phyloP scores from a whole-genome alignment of 92 coral and sea anemone species.

The Umimayanthus chanpuru region DNA sequence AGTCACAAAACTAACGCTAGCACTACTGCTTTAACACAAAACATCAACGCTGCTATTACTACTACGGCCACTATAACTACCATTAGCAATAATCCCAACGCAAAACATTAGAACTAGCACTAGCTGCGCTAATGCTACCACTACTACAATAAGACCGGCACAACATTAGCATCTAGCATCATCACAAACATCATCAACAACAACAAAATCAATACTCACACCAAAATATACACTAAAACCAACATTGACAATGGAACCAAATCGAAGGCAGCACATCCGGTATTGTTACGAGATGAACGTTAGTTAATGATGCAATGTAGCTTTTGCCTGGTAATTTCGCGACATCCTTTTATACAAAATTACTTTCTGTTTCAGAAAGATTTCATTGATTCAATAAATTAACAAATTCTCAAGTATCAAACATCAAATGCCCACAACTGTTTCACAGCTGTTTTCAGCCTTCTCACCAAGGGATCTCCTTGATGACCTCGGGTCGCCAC shows the following conservation, averaged over 20 bases:
- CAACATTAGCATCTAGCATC: neutral
- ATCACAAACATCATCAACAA: too few species aligned
- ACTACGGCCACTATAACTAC: too few species aligned
- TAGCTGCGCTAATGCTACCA: neutral
- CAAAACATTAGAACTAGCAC: neutral
- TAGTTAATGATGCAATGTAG: too few species aligned
- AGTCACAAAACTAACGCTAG: neutral
- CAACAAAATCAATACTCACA: neutral
- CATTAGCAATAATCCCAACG: neutral
- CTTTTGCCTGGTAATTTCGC: too few species aligned
- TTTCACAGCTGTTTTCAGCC: too few species aligned
- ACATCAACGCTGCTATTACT: neutral
- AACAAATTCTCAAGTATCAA: neutral
- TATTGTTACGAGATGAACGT: too few species aligned
- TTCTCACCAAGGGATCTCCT: constrained; percentile 4
- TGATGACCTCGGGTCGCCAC: neutral
- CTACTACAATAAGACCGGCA: neutral
- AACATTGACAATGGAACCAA: neutral
- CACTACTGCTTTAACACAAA: neutral
- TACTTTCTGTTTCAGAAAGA: too few species aligned
- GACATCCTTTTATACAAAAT: too few species aligned
- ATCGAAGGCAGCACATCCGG: too few species aligned
- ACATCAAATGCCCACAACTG: neutral
- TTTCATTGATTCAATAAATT: too few species aligned
- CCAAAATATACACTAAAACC: too few species aligned